phyloP scores from a whole-genome alignment of 2,113 vertebrate species.

The Indicator indicator region DNA sequence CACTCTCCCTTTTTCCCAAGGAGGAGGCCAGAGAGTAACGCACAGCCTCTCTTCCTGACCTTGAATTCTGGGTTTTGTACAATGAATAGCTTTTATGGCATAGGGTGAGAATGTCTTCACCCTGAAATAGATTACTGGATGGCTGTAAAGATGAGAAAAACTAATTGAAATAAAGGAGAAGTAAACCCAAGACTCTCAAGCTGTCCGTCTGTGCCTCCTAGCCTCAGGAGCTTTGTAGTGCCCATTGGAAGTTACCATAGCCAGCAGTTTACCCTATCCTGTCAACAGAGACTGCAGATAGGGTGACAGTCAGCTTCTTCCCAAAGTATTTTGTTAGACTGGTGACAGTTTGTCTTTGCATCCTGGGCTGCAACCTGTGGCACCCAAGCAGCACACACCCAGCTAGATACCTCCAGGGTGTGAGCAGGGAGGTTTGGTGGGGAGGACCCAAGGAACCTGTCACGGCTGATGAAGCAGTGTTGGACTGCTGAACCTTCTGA shows the following conservation, averaged over 20 bases:
- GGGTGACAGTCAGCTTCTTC: fast-evolving
- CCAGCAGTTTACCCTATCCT: background rate
- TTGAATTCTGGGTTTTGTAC: background rate
- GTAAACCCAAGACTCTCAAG: background rate
- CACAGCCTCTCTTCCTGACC: background rate
- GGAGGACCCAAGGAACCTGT: fast-evolving
- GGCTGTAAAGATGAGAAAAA: background rate
- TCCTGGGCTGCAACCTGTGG: background rate
- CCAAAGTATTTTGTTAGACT: fast-evolving
- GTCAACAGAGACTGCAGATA: background rate
- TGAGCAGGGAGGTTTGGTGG: fast-evolving
- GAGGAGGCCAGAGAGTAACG: background rate
- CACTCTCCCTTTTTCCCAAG: background rate
- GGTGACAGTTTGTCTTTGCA: background rate
- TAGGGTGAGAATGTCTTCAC: background rate
- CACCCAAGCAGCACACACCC: background rate
- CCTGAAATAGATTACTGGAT: background rate
- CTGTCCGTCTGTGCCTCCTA: background rate
- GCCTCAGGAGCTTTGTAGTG: fast-evolving
- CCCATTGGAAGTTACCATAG: background rate
- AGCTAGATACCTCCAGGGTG: background rate
- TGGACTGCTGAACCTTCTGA: background rate
- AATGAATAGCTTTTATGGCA: background rate
- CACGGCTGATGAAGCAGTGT: fast-evolving
- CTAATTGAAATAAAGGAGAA: background rate